A percentile compares a stretch with the other conserved stretches of the same genome.
These are phyloP conservation scores for Pangasianodon hypophthalmus DNA, from an alignment of 2,113 vertebrate species.

Conservation along the genomic window DNA sequence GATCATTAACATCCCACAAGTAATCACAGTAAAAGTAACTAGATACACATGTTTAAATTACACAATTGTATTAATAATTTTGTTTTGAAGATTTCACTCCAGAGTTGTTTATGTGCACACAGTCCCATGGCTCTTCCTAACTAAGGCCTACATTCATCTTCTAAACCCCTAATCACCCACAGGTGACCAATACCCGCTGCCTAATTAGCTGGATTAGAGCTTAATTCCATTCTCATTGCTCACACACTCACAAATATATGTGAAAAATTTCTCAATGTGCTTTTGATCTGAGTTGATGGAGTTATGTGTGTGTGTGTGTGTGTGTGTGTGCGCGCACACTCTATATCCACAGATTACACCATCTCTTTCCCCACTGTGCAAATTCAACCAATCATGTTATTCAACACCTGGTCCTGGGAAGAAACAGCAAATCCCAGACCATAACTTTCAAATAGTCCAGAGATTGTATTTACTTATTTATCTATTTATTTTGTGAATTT, in stretches of 20 bases:
- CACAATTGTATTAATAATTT: background rate
- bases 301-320: too few species aligned
- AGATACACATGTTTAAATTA: background rate
- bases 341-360: background rate
- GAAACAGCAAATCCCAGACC: background rate
- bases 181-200: constrained; percentile 65
- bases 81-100: background rate
- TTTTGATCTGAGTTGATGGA: constrained; percentile 32
- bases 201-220: constrained; percentile 63
- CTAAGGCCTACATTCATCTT: constrained; percentile 53
- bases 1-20: background rate
- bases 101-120: constrained; percentile 54
- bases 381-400: background rate
- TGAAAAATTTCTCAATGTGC: constrained; percentile 33
- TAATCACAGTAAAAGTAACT: background rate
- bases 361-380: background rate
- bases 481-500: background rate
- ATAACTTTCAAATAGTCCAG: background rate
- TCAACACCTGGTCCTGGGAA: background rate
- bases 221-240: constrained; percentile 51
- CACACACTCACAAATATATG: constrained; percentile 53
- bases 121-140: constrained; percentile 47
- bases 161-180: constrained; percentile 63
- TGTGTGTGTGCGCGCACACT: too few species aligned
- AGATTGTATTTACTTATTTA: background rate